Base-by-base conservation (phyloP, 2,888 invertebrate genomes). In the Strigamia transsilvanica region DNA sequence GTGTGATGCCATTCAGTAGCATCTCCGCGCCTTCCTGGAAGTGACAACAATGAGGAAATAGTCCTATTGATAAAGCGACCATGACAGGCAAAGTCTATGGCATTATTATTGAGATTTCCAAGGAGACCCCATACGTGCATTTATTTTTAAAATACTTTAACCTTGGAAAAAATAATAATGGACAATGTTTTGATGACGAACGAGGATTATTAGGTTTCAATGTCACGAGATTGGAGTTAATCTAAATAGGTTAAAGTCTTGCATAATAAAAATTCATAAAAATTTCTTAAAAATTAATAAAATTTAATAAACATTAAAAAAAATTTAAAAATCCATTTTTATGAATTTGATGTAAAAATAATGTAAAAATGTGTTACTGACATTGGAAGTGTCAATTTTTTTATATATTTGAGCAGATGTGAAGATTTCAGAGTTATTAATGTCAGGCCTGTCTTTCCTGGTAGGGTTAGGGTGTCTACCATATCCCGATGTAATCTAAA, bases 1-100 rank as follows among this genome's bases (percentile, higher is more conserved):
- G 73, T 73, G 73, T 15, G 73, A 32, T 73, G 27, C 73, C 32
- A 73, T 73, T 73, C 73, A 73, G 73, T 73, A 73, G 73, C 73
- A 73, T 73, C 73, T 32, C 23, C 32, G 2, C 73, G 23, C 73
- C 32, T 73, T 73, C 73, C 73, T 73, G 73, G 73, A 73, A 73
- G 32, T 73, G 73, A 73, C 73, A 73, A 73, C 73, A 73, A 73
- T 73, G 73, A 73, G 73, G 73, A 73, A 73, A 73, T 73, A 73
- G 32, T 73, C 73, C 73, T 73, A 73, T 73, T 73, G 73, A 73
- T 73, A 73, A 73, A 12, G n/a, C 73, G 32, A 27, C 10, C 73
- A 73, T 73, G 73, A 73, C 73, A 73, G 73, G 73, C 73, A 27
- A 73, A 73, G 12, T 32, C 32, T 73, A 13, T 27, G 32, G 7